Base-by-base conservation (phyloP, 2,113 vertebrate species). In the Callithrix jacchus region DNA sequence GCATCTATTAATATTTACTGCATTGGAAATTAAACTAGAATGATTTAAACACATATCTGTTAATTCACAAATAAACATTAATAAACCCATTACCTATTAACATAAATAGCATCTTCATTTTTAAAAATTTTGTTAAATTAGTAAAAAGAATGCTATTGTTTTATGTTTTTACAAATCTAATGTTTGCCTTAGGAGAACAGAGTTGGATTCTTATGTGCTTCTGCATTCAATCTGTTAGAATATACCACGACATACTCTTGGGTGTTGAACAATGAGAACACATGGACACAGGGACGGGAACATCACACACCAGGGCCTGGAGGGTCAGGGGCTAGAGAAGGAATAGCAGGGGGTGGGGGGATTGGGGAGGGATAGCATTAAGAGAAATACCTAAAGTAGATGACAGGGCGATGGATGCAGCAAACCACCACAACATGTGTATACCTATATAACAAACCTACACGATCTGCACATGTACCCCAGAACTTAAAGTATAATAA, bases 41-140 rank as follows among this genome's bases (percentile, higher is more conserved):
- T 84, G 45, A 96, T 52, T 95, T 89, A 91, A 93, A 87, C 61
- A 96, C 40, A 52, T 18, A 83, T 56, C 52, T 92, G 37, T 18
- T 87, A 87, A 92, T 79, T 91, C 16, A 95, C 17, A 95, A 0
- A 61, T 84, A 95, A 95, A 80, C 37, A 73, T 56, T 93, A 89
- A 92, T 64, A 86, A 79, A 73, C 21, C 10, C 16, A 87, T 49
- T 73, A 27, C 56, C 77, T 49, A 18, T 93, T 80, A 87, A 97
- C n/a, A 89, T 61, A 87, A 71, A 88, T 49, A 58, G 47, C 25
- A 87, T 68, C 87, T 89, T 93, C 82, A 68, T 81, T 64, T 64
- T 32, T 30, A 79, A 96, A 93, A 77, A 35, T 32, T 64, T 13
- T 64, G 27, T 64, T 64, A 17, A 6, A 73, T 54, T 35, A 84